These are phyloP conservation scores for Columbina picui DNA, from an alignment of 2,113 vertebrate species.

Conservation along the genomic window DNA sequence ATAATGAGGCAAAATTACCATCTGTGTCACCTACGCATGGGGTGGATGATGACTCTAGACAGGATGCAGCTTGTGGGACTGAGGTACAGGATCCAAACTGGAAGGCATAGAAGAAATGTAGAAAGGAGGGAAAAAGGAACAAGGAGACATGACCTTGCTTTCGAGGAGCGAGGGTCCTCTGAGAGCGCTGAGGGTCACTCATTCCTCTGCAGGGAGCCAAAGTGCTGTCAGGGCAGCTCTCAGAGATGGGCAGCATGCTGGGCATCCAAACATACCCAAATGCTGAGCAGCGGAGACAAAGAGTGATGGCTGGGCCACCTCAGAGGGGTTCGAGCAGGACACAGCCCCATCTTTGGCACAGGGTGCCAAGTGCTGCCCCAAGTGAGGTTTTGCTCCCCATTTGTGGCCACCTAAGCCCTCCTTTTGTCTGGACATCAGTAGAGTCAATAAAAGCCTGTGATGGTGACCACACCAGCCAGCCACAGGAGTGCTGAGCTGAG, in stretches of 20 bases:
- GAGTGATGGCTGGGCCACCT: background rate
- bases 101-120: background rate
- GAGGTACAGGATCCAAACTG: background rate
- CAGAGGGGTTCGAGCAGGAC: background rate
- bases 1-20: background rate
- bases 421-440: background rate
- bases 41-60: background rate
- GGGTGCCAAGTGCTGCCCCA: fast-evolving
- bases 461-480: background rate
- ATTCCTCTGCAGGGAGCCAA: background rate
- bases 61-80: background rate
- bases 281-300: background rate
- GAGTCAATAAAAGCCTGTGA: background rate
- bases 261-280: background rate
- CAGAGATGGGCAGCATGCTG: background rate
- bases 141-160: background rate
- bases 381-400: background rate
- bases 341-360: background rate
- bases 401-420: background rate
- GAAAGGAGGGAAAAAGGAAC: background rate
- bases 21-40: background rate
- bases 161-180: background rate
- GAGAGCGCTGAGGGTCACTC: background rate
- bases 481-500: fast-evolving
- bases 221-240: background rate